Evolutionary conservation across 2,797 vertebrate genomes (phyloP).

Genomic region (Coregonus sp.): DNA sequence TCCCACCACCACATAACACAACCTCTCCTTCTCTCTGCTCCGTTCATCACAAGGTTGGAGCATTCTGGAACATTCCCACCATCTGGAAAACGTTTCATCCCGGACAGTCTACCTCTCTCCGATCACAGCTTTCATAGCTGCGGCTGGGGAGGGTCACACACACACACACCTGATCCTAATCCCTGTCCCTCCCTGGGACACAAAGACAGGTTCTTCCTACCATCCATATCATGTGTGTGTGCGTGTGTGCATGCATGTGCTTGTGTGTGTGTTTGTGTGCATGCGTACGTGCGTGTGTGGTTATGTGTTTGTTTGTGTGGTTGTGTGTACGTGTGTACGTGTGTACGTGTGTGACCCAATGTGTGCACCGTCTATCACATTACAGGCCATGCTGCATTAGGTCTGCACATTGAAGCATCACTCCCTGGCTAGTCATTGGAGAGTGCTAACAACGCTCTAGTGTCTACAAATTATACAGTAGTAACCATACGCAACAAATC

Average conservation of each 20-base stretch:
- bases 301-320: background rate
- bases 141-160: slow-evolving; percentile 34
- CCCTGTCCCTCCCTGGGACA: slow-evolving; percentile 40
- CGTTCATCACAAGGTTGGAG: background rate
- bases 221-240: background rate
- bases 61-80: slow-evolving; percentile 21
- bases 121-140: slow-evolving; percentile 21
- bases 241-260: background rate
- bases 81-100: slow-evolving; percentile 21
- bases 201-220: slow-evolving; percentile 58
- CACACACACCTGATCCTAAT: slow-evolving; percentile 68
- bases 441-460: background rate
- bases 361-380: background rate
- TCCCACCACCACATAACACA: slow-evolving; percentile 1
- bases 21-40: background rate
- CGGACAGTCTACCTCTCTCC: background rate
- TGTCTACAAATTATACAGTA: background rate
- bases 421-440: background rate
- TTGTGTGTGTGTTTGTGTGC: background rate
- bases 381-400: too few species aligned
- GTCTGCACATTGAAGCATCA: background rate
- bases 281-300: background rate
- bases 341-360: background rate
- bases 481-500: background rate
- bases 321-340: background rate